Conservation (phyloP, 2,888 invertebrate species). For the Ophion ellenae region DNA sequence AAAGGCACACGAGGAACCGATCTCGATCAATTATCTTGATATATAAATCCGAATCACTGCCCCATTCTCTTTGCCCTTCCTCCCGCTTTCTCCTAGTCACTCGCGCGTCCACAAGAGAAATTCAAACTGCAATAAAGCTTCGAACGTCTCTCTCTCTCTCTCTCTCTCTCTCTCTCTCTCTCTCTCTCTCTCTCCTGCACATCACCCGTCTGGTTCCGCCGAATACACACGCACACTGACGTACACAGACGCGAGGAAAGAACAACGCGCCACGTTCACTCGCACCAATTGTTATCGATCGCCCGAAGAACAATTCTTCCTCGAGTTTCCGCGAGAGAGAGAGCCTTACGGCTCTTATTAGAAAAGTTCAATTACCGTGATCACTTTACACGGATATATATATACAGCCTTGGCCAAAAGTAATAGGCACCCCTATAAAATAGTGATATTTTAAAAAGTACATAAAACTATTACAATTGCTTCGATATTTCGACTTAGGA, state of each 20-base stretch:
- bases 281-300: conserved; percentile 55
- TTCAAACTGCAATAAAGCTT: conserved; percentile 52
- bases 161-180: conserved; percentile 26
- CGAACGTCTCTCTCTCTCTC: neutral
- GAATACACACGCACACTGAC: neutral
- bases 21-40: conserved; percentile 49
- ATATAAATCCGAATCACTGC: conserved; percentile 55
- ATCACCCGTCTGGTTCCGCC: neutral
- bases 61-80: conserved; percentile 21
- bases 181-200: neutral
- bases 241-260: neutral
- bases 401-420: too few relatives aligned
- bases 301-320: conserved; percentile 46
- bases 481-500: too few relatives aligned
- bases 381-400: neutral
- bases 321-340: conserved; percentile 35
- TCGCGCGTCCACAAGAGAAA: conserved; percentile 17
- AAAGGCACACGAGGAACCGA: conserved; percentile 40
- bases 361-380: conserved; percentile 41
- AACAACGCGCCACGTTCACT: neutral
- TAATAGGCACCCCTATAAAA: too few relatives aligned
- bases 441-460: too few relatives aligned
- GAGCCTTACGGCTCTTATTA: conserved; percentile 19
- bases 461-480: too few relatives aligned
- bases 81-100: neutral